These are phyloP conservation scores for Dryococelus australis DNA, from an alignment of 2,888 invertebrate species.

Conservation along the genomic window DNA sequence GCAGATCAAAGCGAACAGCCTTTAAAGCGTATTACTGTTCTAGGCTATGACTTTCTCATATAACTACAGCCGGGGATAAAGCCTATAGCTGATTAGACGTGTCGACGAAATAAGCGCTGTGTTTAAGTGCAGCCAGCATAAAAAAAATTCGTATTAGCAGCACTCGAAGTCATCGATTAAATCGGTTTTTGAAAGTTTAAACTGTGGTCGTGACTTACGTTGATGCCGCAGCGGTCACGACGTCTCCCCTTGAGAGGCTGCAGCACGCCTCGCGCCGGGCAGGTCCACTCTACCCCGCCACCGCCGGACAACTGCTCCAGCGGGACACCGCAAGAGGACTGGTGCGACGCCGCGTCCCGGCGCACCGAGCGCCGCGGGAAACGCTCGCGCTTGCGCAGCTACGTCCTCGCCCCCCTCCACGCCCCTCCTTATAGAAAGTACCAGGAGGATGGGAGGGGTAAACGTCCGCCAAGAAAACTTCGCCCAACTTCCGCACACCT, in stretches of 20 bases:
- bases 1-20: too few species aligned
- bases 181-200: too few species aligned
- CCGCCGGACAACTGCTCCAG: background rate
- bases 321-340: background rate
- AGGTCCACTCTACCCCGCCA: too few species aligned
- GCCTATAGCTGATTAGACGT: too few species aligned
- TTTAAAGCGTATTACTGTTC: too few species aligned
- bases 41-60: too few species aligned
- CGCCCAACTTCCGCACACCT: background rate
- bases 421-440: background rate
- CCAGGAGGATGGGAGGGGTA: background rate
- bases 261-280: background rate
- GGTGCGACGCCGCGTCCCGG: background rate
- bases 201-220: background rate
- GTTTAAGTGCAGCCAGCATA: too few species aligned
- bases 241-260: background rate
- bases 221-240: background rate
- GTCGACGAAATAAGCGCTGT: too few species aligned
- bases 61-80: too few species aligned
- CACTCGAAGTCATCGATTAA: too few species aligned
- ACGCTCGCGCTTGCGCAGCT: background rate
- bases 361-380: background rate
- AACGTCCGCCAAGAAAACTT: background rate
- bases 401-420: background rate
- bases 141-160: too few species aligned